Conservation (phyloP, 2,888 invertebrate species). For the Agrotis ipsilon region DNA sequence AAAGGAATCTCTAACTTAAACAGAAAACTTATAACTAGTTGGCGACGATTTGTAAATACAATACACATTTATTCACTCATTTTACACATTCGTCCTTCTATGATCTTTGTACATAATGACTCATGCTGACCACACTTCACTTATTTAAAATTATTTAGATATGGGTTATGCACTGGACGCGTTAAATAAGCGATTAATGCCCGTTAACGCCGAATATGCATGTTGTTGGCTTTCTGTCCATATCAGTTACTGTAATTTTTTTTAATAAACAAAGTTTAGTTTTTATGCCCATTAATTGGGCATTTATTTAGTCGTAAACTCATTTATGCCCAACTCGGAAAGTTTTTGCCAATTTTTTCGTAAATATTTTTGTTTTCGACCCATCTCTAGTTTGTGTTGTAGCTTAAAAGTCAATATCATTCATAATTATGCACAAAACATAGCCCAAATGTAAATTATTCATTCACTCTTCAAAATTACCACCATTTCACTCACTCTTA, state of each 20-base stretch:
- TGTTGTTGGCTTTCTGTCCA: no score
- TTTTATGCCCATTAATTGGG: no score
- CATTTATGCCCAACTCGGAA: no score
- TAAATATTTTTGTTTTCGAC: neutral
- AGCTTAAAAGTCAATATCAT: no score
- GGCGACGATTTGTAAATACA: conserved; percentile 35
- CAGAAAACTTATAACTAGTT: conserved; percentile 42
- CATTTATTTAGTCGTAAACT: no score
- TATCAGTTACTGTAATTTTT: no score
- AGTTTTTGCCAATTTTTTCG: no score
- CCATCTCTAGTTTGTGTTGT: no score
- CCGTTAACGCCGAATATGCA: no score
- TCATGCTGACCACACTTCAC: conserved; percentile 13
- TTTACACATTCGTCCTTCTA: neutral
- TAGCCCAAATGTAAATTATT: neutral
- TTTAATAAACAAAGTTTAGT: no score
- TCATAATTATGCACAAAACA: conserved; percentile 7
- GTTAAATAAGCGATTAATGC: no score
- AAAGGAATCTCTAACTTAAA: conserved; percentile 57
- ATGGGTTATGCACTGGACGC: neutral
- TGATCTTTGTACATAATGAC: conserved; percentile 1
- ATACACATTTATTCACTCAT: conserved; percentile 11
- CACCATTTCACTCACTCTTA: conserved; percentile 25
- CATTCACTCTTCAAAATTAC: conserved; percentile 11
- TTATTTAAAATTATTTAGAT: neutral